Percentiles rank a stretch among this genome's conserved stretches.
phyloP scores from a whole-genome alignment of 2,797 vertebrate species.

The Glyptemys insculpta region DNA sequence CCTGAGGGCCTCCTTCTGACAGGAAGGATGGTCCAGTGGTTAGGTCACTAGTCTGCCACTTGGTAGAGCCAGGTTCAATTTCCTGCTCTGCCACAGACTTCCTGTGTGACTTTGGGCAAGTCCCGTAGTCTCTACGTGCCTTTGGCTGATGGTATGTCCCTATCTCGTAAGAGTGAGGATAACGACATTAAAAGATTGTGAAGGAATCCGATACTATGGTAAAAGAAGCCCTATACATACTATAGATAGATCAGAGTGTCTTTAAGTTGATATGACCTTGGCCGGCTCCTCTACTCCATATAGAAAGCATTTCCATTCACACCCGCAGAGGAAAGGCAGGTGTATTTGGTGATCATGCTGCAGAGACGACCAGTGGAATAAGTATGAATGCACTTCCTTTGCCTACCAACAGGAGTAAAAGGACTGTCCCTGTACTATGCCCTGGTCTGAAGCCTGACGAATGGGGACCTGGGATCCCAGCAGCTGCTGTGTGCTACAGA shows the following conservation, averaged over 20 bases:
- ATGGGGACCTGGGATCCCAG: background rate
- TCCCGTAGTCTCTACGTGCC: too few species aligned
- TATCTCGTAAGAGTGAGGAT: background rate
- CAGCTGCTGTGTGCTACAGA: background rate
- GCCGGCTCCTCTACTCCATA: background rate
- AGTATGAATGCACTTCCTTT: background rate
- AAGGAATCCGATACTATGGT: background rate
- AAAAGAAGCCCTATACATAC: background rate
- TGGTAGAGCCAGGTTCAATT: background rate
- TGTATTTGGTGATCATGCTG: background rate
- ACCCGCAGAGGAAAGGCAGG: background rate
- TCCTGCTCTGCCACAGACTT: background rate
- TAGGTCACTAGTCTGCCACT: background rate
- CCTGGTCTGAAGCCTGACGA: background rate
- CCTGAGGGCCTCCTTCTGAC: background rate
- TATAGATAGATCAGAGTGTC: background rate
- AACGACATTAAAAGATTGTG: background rate
- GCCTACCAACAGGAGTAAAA: background rate
- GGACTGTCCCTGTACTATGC: background rate
- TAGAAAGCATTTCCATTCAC: background rate
- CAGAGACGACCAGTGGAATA: background rate
- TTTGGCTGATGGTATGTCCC: background rate
- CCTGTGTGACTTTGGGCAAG: background rate
- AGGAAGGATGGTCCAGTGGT: too few species aligned
- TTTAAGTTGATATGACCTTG: background rate